Evolutionary conservation across 2,888 invertebrate species (phyloP).

Genomic region (Palloptera scutellata): DNA sequence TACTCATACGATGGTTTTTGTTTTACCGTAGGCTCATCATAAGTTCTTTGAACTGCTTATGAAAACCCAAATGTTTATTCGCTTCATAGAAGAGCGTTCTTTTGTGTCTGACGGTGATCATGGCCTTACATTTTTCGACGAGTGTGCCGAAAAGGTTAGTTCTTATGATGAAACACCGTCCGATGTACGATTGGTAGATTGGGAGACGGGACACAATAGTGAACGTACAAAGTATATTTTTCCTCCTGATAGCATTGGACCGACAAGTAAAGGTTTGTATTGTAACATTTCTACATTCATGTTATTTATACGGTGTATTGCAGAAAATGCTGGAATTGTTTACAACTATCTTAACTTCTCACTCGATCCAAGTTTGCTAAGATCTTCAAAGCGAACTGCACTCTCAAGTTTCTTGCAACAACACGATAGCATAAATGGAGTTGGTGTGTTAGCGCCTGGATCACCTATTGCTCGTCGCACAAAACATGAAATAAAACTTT

Average conservation of each 20-base stretch:
- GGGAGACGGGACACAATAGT: constrained; percentile 82
- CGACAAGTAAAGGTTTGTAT: constrained; percentile 35
- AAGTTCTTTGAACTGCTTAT: constrained; percentile 90
- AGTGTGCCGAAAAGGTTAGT: constrained; percentile 86
- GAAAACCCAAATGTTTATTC: constrained; percentile 96
- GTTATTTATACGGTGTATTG: constrained; percentile 11
- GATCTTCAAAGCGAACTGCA: constrained; percentile 54
- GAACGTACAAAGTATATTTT: constrained; percentile 95
- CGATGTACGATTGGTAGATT: constrained; percentile 78
- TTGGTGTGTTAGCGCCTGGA: constrained; percentile 70
- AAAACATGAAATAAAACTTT: constrained; percentile 93
- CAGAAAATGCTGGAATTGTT: constrained; percentile 47
- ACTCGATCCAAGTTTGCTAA: constrained; percentile 70
- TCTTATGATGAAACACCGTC: constrained; percentile 66
- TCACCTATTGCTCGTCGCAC: constrained; percentile 93
- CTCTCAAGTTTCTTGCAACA: constrained; percentile 57
- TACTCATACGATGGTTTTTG: constrained; percentile 9
- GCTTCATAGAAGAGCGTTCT: constrained; percentile 98
- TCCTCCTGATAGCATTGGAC: constrained; percentile 79
- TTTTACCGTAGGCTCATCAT: constrained; percentile 70
- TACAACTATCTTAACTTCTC: constrained; percentile 72
- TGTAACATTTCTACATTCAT: neutral
- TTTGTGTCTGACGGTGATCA: constrained; percentile 99
- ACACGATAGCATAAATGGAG: constrained; percentile 45
- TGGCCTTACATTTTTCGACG: constrained; percentile 95